Percentiles rank a stretch among this genome's conserved stretches.
phyloP scores from a whole-genome alignment of 2,113 vertebrate genomes.

The Pituophis catenifer region DNA sequence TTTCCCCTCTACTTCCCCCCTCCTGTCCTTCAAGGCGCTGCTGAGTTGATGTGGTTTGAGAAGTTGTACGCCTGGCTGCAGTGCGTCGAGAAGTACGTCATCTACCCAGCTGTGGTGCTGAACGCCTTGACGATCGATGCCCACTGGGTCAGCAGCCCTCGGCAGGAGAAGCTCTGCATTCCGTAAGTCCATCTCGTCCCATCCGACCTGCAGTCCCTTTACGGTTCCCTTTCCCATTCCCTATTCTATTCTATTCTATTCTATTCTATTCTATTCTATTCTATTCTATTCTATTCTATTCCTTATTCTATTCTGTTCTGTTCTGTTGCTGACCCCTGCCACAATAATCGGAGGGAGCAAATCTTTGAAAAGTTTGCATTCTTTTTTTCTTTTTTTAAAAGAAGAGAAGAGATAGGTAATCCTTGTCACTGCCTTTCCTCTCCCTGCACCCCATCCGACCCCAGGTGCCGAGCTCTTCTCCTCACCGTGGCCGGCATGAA shows the following conservation, averaged over 20 bases:
- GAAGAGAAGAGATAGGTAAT: neutral
- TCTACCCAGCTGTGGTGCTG: slow-evolving; percentile 88
- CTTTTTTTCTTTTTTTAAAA: no score
- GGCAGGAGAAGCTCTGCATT: slow-evolving; percentile 81
- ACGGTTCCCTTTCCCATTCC: no score
- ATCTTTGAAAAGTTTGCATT: neutral
- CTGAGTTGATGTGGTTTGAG: slow-evolving; percentile 93
- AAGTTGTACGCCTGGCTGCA: slow-evolving; percentile 88
- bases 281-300: no score
- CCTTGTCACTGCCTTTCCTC: neutral
- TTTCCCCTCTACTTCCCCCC: neutral
- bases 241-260: no score
- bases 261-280: rapidly evolving
- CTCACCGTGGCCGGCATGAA: slow-evolving; percentile 89
- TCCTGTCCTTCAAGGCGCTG: slow-evolving; percentile 71
- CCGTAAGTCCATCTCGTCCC: slow-evolving; percentile 70
- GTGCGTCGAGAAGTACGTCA: slow-evolving; percentile 86
- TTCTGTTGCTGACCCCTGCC: neutral
- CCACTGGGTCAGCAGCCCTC: slow-evolving; percentile 74
- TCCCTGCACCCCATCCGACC: rapidly evolving
- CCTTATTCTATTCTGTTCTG: no score
- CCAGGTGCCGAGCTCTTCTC: slow-evolving; percentile 82
- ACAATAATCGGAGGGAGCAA: neutral
- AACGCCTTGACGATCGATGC: slow-evolving; percentile 87
- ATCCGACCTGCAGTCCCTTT: rapidly evolving